phyloP scores from a whole-genome alignment of 2,113 vertebrate species.

The Campylorhamphus procurvoides region DNA sequence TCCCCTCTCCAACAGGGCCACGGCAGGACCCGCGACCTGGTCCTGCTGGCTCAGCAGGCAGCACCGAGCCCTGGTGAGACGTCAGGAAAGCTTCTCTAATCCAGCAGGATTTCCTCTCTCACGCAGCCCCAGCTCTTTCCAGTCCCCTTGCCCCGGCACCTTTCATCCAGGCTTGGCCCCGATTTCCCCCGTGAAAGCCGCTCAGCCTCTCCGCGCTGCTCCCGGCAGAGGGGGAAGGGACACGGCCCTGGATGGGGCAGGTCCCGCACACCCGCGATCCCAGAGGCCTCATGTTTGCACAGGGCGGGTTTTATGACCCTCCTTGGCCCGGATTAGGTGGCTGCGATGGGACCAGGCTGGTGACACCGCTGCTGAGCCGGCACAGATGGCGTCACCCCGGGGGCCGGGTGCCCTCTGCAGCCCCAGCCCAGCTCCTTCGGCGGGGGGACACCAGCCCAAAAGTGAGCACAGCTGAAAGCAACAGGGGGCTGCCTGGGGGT shows the following conservation, averaged over 20 bases:
- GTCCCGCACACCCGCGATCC: fast-evolving
- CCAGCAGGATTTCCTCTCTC: slow-evolving; percentile 39
- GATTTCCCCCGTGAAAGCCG: neutral
- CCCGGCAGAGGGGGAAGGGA: neutral
- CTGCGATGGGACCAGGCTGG: neutral
- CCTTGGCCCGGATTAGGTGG: neutral
- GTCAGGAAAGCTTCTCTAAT: slow-evolving; percentile 21
- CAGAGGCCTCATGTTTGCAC: neutral
- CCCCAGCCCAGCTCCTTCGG: neutral
- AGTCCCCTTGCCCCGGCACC: neutral
- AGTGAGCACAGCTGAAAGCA: neutral
- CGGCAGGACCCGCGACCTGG: neutral
- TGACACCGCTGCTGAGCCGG: neutral
- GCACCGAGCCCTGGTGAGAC: neutral
- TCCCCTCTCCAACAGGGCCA: fast-evolving
- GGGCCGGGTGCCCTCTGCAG: neutral
- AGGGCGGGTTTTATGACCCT: slow-evolving; percentile 5
- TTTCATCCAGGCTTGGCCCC: slow-evolving; percentile 44
- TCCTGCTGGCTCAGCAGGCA: slow-evolving; percentile 32
- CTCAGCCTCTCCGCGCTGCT: neutral
- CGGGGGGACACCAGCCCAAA: neutral
- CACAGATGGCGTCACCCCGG: fast-evolving
- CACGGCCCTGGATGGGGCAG: fast-evolving
- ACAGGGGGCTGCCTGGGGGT: neutral
- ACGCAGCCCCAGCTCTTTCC: neutral